These are phyloP conservation scores for Drosophila subobscura DNA, from an alignment of 1,140 invertebrate genomes.

Conservation along the genomic window DNA sequence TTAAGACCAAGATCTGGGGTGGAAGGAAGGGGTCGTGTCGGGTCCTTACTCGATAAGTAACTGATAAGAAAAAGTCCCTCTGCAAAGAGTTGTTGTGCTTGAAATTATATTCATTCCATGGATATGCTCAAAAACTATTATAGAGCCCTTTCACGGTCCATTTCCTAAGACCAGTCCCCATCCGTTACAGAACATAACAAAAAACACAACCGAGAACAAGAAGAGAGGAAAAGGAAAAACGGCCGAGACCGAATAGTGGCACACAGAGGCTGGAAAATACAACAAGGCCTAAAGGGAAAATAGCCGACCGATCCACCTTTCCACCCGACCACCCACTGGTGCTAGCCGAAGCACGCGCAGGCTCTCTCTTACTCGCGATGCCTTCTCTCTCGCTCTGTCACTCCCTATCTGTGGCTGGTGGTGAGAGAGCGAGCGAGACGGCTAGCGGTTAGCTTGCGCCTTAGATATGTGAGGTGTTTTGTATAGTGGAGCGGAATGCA, in stretches of 20 bases:
- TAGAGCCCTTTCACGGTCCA: neutral
- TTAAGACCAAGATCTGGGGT: conserved; percentile 9
- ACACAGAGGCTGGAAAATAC: conserved; percentile 62
- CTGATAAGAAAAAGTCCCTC: conserved; percentile 4
- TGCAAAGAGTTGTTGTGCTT: too few species aligned
- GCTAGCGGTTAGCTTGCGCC: conserved; percentile 56
- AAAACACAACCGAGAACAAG: conserved; percentile 38
- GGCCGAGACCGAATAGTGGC: conserved; percentile 64
- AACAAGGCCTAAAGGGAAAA: conserved; percentile 76
- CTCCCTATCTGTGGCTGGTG: conserved; percentile 35
- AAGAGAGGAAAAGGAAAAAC: conserved; percentile 28
- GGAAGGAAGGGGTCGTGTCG: too few species aligned
- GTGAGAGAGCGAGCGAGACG: conserved; percentile 65
- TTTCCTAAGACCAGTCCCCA: conserved; percentile 17
- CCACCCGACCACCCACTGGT: conserved; percentile 35
- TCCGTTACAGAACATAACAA: conserved; percentile 26
- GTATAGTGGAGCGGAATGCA: conserved; percentile 75
- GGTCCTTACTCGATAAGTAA: too few species aligned
- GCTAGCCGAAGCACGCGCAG: conserved; percentile 69
- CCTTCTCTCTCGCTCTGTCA: conserved; percentile 45
- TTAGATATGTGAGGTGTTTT: conserved; percentile 75
- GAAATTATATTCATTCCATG: too few species aligned
- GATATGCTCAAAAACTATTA: too few species aligned
- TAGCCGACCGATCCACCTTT: conserved; percentile 42
- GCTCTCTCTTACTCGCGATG: conserved; percentile 33